Evolutionary conservation across 2,888 invertebrate species (phyloP).

Genomic region (Ptilodon capucinus): DNA sequence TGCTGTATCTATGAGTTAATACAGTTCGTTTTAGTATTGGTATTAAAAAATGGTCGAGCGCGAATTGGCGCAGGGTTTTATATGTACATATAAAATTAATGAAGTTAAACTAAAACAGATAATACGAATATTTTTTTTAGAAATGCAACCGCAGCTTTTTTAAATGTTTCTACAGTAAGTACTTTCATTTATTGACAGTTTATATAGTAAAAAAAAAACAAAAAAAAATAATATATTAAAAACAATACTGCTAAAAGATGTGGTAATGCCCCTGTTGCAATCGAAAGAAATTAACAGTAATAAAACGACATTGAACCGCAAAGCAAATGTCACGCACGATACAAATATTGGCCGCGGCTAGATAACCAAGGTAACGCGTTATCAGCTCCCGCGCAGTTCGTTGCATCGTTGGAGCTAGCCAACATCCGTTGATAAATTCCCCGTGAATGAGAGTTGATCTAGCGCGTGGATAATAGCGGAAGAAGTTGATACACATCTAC

Average conservation of each 20-base stretch:
- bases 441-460: conserved; percentile 11
- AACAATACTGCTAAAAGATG: too few species aligned
- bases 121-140: background rate
- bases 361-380: conserved; percentile 23
- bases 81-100: background rate
- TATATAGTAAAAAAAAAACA: too few species aligned
- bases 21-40: too few species aligned
- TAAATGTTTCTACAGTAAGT: too few species aligned
- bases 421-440: conserved; percentile 31
- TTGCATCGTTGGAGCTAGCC: background rate
- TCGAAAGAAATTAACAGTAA: background rate
- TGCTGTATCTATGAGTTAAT: too few species aligned
- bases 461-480: conserved; percentile 4
- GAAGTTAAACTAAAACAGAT: background rate
- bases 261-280: too few species aligned
- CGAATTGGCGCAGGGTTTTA: too few species aligned
- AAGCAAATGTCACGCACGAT: conserved; percentile 10
- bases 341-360: conserved; percentile 9
- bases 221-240: too few species aligned
- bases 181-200: too few species aligned
- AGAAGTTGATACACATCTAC: conserved; percentile 5
- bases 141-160: too few species aligned
- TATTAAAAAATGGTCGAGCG: too few species aligned
- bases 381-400: conserved; percentile 8
- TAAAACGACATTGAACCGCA: conserved; percentile 1